Conservation (phyloP, 2,113 vertebrate genomes). For the Marcusenius ussheri region DNA sequence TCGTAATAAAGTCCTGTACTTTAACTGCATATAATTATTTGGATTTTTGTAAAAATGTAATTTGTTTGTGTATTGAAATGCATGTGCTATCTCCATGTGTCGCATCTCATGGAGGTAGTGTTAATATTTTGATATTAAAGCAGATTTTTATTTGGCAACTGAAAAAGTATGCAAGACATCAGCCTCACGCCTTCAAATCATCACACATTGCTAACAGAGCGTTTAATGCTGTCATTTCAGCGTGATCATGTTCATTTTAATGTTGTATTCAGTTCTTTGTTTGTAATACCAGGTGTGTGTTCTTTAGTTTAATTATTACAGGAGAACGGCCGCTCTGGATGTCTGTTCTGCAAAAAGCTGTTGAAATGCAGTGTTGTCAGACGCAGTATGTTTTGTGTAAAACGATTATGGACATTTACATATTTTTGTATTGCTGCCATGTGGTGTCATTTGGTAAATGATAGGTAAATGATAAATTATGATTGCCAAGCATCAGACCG, state of each 20-base stretch:
- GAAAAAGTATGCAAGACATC: not conserved
- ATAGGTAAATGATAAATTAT: not conserved
- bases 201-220: not conserved
- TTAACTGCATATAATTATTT: not conserved
- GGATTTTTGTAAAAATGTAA: not conserved
- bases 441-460: not conserved
- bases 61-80: not conserved
- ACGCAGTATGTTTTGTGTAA: not conserved
- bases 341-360: not conserved
- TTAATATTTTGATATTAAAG: conserved; percentile 1
- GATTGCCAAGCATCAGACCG: not conserved
- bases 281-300: not conserved
- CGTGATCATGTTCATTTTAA: not conserved
- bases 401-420: not conserved
- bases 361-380: not conserved
- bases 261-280: not conserved
- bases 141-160: not conserved
- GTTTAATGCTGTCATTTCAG: not conserved
- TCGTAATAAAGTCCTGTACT: not conserved
- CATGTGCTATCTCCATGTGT: not conserved
- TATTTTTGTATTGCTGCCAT: not conserved
- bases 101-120: not conserved
- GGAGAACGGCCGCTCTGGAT: not conserved
- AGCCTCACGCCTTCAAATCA: not conserved
- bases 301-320: not conserved